These are phyloP conservation scores for Silurus glanis DNA, from an alignment of 2,113 vertebrate species.

Conservation along the genomic window DNA sequence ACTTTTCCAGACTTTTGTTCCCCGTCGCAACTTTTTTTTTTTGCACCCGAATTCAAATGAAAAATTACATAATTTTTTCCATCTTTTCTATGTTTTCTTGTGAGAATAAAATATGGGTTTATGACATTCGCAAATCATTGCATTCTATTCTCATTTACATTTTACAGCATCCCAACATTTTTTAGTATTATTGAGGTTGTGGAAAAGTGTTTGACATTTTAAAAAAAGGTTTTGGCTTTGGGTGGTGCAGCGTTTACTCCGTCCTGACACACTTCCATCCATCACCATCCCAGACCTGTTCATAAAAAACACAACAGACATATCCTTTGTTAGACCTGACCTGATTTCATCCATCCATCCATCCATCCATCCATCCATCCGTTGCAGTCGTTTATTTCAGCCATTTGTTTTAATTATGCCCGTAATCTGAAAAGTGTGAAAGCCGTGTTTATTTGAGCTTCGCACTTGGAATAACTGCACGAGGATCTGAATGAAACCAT, in stretches of 20 bases:
- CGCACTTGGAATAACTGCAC: conserved; percentile 1
- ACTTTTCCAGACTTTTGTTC: too few species aligned
- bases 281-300: conserved; percentile 27
- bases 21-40: too few species aligned
- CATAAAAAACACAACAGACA: conserved; percentile 24
- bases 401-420: conserved; percentile 23
- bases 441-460: conserved; percentile 20
- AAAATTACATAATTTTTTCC: too few species aligned
- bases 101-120: too few species aligned
- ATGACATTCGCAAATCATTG: too few species aligned
- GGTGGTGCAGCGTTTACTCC: not conserved
- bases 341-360: conserved; percentile 31
- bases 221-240: not conserved
- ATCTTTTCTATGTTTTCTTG: too few species aligned
- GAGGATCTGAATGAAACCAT: not conserved
- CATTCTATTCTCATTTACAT: too few species aligned
- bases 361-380: conserved; percentile 22
- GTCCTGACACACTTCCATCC: conserved; percentile 26
- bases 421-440: conserved; percentile 18
- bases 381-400: conserved; percentile 9
- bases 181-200: too few species aligned
- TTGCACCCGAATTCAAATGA: too few species aligned
- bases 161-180: too few species aligned
- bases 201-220: not conserved
- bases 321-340: conserved; percentile 13